Evolutionary conservation across 2,113 vertebrate species (phyloP).

Genomic region (Piaya cayana): DNA sequence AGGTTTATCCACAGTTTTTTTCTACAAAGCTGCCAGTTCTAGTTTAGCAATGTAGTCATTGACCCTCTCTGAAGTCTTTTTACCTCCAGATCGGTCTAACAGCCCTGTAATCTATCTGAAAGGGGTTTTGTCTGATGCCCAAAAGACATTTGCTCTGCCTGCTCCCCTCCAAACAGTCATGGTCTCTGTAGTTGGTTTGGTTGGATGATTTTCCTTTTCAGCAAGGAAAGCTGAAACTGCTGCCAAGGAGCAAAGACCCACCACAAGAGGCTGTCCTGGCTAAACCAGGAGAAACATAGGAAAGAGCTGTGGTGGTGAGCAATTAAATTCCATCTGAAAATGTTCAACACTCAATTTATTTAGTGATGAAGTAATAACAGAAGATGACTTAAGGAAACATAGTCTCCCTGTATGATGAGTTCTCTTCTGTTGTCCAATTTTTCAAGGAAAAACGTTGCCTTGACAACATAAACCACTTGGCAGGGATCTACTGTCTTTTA

Average conservation of each 20-base stretch:
- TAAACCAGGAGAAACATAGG: background rate
- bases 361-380: background rate
- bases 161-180: background rate
- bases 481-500: background rate
- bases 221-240: background rate
- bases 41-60: background rate
- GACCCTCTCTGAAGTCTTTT: background rate
- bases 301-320: background rate
- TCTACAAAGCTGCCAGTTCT: background rate
- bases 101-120: background rate
- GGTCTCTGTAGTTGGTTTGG: background rate
- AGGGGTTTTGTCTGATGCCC: background rate
- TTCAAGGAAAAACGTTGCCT: background rate
- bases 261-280: background rate
- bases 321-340: background rate
- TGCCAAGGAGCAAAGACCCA: fast-evolving
- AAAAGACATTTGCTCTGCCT: background rate
- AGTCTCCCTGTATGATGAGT: background rate
- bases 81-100: background rate
- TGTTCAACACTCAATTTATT: background rate
- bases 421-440: background rate
- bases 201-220: background rate
- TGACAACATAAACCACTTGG: background rate
- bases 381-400: background rate
- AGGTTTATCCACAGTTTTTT: background rate